Evolutionary conservation across 2,113 vertebrate species (phyloP).

Genomic region (Halcyon malimbica): DNA sequence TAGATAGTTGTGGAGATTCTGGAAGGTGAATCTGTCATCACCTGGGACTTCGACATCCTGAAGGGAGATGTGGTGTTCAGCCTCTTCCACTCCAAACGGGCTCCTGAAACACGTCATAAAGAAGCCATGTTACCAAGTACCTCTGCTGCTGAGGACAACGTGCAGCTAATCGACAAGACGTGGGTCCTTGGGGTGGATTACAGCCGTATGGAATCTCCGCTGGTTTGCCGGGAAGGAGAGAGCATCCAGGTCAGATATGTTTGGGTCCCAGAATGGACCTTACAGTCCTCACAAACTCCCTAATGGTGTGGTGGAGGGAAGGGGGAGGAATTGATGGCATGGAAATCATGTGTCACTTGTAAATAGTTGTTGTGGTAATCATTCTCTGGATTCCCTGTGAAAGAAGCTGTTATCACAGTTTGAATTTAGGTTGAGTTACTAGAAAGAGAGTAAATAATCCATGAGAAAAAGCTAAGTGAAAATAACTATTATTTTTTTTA

Average conservation of each 20-base stretch:
- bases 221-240: constrained; percentile 83
- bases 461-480: background rate
- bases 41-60: constrained; percentile 88
- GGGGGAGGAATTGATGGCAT: background rate
- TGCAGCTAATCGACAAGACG: constrained; percentile 73
- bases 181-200: constrained; percentile 80
- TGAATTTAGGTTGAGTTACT: background rate
- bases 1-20: constrained; percentile 81
- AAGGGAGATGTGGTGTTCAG: constrained; percentile 84
- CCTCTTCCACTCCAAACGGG: constrained; percentile 81
- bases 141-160: constrained; percentile 39
- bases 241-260: constrained; percentile 81
- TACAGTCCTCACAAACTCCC: background rate
- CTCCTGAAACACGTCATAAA: constrained; percentile 22
- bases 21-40: constrained; percentile 84
- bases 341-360: background rate
- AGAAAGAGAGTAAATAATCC: background rate
- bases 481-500: background rate
- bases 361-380: background rate
- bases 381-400: background rate
- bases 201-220: constrained; percentile 77
- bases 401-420: background rate
- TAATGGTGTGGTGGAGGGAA: background rate
- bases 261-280: background rate
- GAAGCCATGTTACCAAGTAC: constrained; percentile 17